Evolutionary conservation across 2,888 invertebrate species (phyloP).

Genomic region (Panorpa germanica): DNA sequence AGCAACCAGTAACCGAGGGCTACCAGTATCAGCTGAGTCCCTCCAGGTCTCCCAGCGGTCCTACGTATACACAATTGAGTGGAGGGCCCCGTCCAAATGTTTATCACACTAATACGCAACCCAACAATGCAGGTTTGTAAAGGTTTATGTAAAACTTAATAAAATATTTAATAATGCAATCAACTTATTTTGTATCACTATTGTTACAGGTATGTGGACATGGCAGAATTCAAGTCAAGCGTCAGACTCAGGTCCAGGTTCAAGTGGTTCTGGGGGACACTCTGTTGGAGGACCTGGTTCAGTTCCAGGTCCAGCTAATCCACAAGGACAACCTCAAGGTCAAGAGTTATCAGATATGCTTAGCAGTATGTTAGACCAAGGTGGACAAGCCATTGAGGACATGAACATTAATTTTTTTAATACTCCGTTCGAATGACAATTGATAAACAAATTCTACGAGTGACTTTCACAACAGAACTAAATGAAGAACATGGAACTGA

Average conservation of each 20-base stretch:
- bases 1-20: conserved; percentile 47
- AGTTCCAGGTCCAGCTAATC: conserved; percentile 19
- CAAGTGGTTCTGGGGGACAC: conserved; percentile 25
- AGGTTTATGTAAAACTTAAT: neutral
- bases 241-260: conserved; percentile 25
- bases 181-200: no score
- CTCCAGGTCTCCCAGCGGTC: conserved; percentile 64
- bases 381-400: conserved; percentile 66
- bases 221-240: conserved; percentile 40
- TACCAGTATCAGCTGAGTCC: conserved; percentile 59
- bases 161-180: conserved; percentile 2
- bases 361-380: conserved; percentile 72
- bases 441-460: no score
- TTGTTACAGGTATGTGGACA: conserved; percentile 54
- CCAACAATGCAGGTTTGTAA: conserved; percentile 12
- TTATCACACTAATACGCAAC: conserved; percentile 28
- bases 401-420: conserved; percentile 81
- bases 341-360: conserved; percentile 83
- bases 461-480: no score
- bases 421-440: conserved; percentile 48
- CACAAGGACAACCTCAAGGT: conserved; percentile 38
- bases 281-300: no score
- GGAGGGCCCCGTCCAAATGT: conserved; percentile 35
- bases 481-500: no score
- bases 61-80: conserved; percentile 62